These are phyloP conservation scores for Amazona ochrocephala DNA, from an alignment of 2,797 vertebrate genomes.

Conservation along the genomic window DNA sequence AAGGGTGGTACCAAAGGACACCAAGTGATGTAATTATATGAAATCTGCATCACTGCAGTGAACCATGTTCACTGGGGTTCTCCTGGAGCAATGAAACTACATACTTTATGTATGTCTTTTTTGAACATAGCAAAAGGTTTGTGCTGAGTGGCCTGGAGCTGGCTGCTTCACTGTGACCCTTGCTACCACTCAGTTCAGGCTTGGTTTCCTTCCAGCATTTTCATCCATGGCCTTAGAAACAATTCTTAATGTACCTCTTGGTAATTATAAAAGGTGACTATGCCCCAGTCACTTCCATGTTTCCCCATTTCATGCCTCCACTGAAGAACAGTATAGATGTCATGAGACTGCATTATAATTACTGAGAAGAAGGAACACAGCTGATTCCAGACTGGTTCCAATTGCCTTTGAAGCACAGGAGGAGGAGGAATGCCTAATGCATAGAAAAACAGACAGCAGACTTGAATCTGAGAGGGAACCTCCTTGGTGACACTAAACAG, in stretches of 20 bases:
- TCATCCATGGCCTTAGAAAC: not conserved
- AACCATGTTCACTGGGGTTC: not conserved
- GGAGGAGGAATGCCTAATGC: not conserved
- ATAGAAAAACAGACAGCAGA: not conserved
- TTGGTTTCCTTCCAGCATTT: not conserved
- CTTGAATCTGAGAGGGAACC: not conserved
- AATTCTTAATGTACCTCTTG: not conserved
- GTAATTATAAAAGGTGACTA: not conserved
- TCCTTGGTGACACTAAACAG: not conserved
- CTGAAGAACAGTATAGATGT: not conserved
- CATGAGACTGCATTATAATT: not conserved
- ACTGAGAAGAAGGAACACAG: not conserved
- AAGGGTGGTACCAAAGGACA: not conserved
- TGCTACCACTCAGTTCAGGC: not conserved
- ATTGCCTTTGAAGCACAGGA: not conserved
- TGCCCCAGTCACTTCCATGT: not conserved
- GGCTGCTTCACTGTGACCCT: not conserved
- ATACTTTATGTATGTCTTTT: fast-evolving
- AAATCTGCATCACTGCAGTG: not conserved
- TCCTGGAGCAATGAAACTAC: not conserved
- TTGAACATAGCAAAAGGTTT: not conserved
- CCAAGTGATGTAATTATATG: not conserved
- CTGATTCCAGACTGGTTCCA: not conserved
- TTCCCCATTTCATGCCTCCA: not conserved
- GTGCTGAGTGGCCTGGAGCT: not conserved